Evolutionary conservation across 2,888 invertebrate species (phyloP), one percentile per base, ranked within the genome.

Genomic region (Hirtodrosophila alboralis): DNA sequence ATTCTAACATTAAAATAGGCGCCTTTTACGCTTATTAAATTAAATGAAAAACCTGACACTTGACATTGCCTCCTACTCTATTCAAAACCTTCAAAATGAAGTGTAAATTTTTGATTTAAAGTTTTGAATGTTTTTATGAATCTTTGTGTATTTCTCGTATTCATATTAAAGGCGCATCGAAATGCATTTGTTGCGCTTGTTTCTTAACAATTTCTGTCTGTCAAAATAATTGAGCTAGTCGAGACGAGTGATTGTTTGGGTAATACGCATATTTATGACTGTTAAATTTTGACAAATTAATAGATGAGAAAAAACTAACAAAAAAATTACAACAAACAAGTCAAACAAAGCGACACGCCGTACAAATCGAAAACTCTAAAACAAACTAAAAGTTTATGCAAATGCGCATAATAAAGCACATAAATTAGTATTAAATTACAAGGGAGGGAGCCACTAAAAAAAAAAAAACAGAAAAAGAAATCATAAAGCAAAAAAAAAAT

Each of bases 401-500:
- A 83, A 83, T 69, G 38, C 36, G 53, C 59, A 62, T 75, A 80
- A 81, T 84, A 77, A 81, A 69, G 71, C 74, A 65, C 80, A 87
- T 86, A 86, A 87, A 87, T 87, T 84, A 83, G 78, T 84, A 81
- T 84, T 87, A 87, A 84, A 79, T 86, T 77, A 86, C 79, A 67
- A 26, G 45, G 28, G 10, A 52, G 54, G 26, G 53, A 38, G 58
- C 6, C 63, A 21, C 44, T 64, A 64, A 69, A 71, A 56, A 65
- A 59, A 66, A 43, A 53, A 57, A 54, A 16, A 37, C 21, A 37
- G 34, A 31, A 16, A 26, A 23, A 43, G 33, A 68, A 52, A 61
- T 45, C 45, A 43, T 41, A 60, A 60, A 52, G 41, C 51, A 51
- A 45, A 45, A 57, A 23, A 28, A 27, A 38, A 26, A 30, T 23